Base-by-base conservation (phyloP, 2,113 vertebrate genomes). In the Brachionichthys hirsutus region DNA sequence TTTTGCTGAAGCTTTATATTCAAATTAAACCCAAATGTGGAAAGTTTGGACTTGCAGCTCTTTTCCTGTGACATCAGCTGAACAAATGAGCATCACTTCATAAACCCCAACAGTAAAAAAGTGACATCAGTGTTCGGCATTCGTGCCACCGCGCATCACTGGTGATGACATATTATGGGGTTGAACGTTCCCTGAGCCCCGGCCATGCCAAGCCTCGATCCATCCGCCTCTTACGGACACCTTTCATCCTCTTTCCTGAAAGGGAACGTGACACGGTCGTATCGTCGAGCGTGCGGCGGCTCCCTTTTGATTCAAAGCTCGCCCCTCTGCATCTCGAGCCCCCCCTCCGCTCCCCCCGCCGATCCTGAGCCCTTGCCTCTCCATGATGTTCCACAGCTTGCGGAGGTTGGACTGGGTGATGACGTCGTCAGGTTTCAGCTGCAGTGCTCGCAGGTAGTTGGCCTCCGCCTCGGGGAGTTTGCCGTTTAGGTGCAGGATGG, bases 351-450 rank as follows among this genome's bases (percentile, higher is more conserved):
- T n/a, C 24, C 24, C 24, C 24, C 24, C 24, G 4, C 24, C 92
- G 34, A 91, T 96, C 89, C 91, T 91, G 78, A 98, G 85, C 65
- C 95, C 96, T 90, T 99, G 97, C 67, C 96, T 94, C 83, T 98
- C 95, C 96, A 99, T 98, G 89, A 99, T 98, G 88, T 99, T 99
- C 95, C 96, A 96, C 65, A 99, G 88, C 82, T 99, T 99, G 64
- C 94, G 95, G 75, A 99, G 94, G 80, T 99, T 99, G 65, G 97
- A 98, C 79, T 95, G 96, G 3, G 97, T 99, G 73, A 98, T 98
- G 83, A 85, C 84, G 18, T 99, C 97, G 10, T 98, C 95, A 0
- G 97, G 96, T 64, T 99, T 99, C 76, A 98, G 93, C 74, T 92
- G 93, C 44, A 99, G 92, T 2, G 97, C 97, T 24, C 90, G 89